Conservation (phyloP, 2,113 vertebrate genomes). For the Willisornis vidua region DNA sequence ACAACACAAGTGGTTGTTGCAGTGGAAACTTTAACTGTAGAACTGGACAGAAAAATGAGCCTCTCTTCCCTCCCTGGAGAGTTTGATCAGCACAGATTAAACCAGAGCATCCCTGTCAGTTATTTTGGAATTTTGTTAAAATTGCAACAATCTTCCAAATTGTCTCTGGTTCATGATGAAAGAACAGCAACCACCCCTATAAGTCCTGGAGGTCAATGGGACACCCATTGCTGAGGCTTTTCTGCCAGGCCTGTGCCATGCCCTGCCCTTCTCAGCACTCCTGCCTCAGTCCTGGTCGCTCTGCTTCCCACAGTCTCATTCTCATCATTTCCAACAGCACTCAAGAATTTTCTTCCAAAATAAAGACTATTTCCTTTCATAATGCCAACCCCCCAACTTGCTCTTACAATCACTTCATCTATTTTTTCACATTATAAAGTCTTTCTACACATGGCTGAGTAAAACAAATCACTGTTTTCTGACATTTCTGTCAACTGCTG, state of each 20-base stretch:
- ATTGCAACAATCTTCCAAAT: background rate
- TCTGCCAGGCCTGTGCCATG: background rate
- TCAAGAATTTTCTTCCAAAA: background rate
- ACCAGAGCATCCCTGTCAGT: accelerated
- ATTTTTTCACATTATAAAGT: background rate
- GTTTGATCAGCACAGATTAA: background rate
- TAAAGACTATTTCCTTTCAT: background rate
- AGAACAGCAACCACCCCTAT: background rate
- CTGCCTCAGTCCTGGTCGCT: background rate
- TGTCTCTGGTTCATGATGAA: background rate
- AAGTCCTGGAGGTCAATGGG: background rate
- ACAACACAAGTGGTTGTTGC: background rate
- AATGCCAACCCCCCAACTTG: background rate
- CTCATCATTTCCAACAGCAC: background rate
- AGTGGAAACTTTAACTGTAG: background rate
- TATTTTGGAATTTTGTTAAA: background rate
- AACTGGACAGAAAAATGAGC: background rate
- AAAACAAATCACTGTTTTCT: background rate
- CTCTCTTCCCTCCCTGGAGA: background rate
- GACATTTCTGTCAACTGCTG: background rate
- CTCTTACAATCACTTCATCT: background rate
- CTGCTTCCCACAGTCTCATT: background rate
- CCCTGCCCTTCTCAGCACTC: background rate
- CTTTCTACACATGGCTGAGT: background rate
- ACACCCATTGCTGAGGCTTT: background rate